A percentile compares a stretch with the other conserved stretches of the same genome.
phyloP scores from a whole-genome alignment of 2,797 vertebrate species.

The Bradypodion pumilum region DNA sequence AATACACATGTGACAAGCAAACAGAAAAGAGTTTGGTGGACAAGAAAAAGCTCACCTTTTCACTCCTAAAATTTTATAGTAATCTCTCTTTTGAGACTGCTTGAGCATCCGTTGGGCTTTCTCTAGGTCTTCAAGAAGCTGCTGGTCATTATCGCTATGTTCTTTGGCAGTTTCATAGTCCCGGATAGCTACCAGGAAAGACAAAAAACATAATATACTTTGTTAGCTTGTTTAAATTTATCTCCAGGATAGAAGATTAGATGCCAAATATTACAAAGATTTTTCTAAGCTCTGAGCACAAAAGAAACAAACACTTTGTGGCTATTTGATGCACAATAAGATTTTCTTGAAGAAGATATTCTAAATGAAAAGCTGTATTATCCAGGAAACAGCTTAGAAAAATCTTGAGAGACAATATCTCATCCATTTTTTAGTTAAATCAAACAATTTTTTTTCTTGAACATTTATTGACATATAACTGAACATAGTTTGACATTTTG shows the following conservation, averaged over 20 bases:
- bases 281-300: no score
- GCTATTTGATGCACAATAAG: no score
- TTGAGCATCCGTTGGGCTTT: constrained; percentile 92
- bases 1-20: not conserved
- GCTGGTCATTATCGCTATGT: constrained; percentile 90
- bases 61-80: constrained; percentile 97
- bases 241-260: not conserved
- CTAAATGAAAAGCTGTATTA: no score
- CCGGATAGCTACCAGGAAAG: constrained; percentile 82
- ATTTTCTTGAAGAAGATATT: no score
- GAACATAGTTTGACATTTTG: no score
- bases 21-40: not conserved
- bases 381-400: no score
- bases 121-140: constrained; percentile 93
- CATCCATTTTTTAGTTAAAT: no score
- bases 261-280: not conserved
- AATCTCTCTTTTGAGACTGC: constrained; percentile 95
- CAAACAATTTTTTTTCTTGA: no score
- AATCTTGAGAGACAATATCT: no score
- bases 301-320: no score
- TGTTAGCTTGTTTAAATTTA: not conserved
- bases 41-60: constrained; percentile 84
- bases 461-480: no score
- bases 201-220: not conserved
- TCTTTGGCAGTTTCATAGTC: constrained; percentile 92